Base-by-base conservation (phyloP, 1,140 invertebrate genomes). In the Eumeta japonica region DNA sequence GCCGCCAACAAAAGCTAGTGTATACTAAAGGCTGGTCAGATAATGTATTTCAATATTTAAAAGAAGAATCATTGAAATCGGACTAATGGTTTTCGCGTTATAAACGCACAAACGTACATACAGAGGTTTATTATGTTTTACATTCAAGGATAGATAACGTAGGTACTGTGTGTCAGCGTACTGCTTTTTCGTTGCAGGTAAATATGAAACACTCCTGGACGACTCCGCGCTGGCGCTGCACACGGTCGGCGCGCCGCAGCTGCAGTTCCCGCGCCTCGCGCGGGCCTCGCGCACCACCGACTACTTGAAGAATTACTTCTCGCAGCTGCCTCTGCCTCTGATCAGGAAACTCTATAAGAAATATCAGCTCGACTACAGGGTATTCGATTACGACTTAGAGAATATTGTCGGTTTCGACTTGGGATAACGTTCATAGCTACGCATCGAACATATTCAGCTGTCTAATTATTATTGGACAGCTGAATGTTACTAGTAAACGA, bases 331-430 rank as follows among this genome's bases (percentile, higher is more conserved):
- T 15, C 77, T 85, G 35, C 81, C 82, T 16, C 81, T 85, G 15
- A 82, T 91, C 17, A 73, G 81, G 39, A 78, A 81, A 43, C 70
- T 93, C 33, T 86, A 86, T 56, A 24, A 24, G 20, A 5, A 7
- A 7, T 94, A 92, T 55, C 79, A 82, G 52, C 70, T 83, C 39
- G 91, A 94, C 65, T 89, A 91, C 58, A 82, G 81, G 56, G 65
- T 92, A 41, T 94, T 92, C 50, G 84, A 86, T 45, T 94, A 94
- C 48, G 80, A 83, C 43, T 50, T 89, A 35, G 83, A 87, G 32
- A 81, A 86, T 41, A 80, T 88, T 11, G 65, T 88, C 12, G 86
- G 86, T 10, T 88, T 84, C 50, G 82, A 85, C 70, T 66, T 83
- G 38, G 81, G 79, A 5, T 81, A 55, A 62, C 11, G 31, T n/a